Percentiles rank a stretch among this genome's conserved stretches.
phyloP scores from a whole-genome alignment of 2,797 vertebrate genomes.

The Enteromius unitaeniatus region DNA sequence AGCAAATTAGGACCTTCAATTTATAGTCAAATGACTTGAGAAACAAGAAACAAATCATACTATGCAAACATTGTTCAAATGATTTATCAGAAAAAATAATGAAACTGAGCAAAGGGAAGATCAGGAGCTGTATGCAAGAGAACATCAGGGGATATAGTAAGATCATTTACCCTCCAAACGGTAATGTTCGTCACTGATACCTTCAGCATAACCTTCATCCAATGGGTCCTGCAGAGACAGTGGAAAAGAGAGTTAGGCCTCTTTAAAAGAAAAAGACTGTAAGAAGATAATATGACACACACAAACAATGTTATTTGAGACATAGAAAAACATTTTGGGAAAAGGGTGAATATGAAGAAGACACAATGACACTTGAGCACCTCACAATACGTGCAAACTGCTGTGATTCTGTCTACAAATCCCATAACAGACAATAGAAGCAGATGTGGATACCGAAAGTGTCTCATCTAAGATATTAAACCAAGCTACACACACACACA shows the following conservation, averaged over 20 bases:
- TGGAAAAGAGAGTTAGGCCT: not conserved
- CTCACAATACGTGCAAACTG: not conserved
- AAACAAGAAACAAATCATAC: not conserved
- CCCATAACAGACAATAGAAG: constrained; percentile 24
- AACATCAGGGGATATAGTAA: not conserved
- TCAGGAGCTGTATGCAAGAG: not conserved
- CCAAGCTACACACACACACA: not conserved
- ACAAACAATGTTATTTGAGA: not conserved
- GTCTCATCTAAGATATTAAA: constrained; percentile 11
- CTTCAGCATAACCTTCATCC: constrained; percentile 85
- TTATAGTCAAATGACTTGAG: not conserved
- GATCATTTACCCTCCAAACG: constrained; percentile 89
- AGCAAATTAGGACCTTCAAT: not conserved
- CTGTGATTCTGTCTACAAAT: constrained; percentile 28
- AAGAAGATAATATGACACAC: not conserved
- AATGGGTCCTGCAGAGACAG: constrained; percentile 82
- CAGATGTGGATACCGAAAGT: not conserved
- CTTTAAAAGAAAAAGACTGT: not conserved
- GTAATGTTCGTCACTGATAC: constrained; percentile 88
- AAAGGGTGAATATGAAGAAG: not conserved
- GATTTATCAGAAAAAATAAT: not conserved
- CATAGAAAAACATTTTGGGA: not conserved
- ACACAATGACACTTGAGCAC: not conserved
- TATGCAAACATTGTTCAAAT: not conserved
- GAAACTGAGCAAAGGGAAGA: not conserved